Base-by-base conservation (phyloP, 2,888 invertebrate species). In the Laspeyria flexula region DNA sequence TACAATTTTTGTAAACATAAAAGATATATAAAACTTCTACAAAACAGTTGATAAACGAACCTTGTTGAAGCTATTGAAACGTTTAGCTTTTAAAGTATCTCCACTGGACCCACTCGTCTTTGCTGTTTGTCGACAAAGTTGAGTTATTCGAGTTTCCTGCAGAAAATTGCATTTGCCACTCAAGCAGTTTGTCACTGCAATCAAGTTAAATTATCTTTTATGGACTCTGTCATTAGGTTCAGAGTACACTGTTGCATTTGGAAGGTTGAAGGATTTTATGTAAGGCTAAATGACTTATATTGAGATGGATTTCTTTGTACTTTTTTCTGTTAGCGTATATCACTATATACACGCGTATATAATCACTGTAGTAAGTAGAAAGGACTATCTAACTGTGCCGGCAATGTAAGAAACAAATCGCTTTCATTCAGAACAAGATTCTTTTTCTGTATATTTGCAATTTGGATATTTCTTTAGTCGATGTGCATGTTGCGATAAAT, bases 121-220 rank as follows among this genome's bases (percentile, higher is more conserved):
- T 12, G 30, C 30, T 30, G 12, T 33, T 33, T 33, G 10, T 13
- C 30, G 30, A 7, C 0, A 27, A 27, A 30, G 30, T 30, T 30
- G 30, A 33, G 33, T 33, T 13, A 33, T 33, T 33, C 3, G 33
- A 33, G 9, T 9, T 33, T 33, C 15, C 33, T 9, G 15, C 6
- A 33, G 33, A 15, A 33, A 15, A 33, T 33, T 33, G 33, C 33
- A 33, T 33, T 33, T 33, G 33, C 33, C 12, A 30, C 12, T 30
- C 11, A 30, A 15, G 7, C 15, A 33, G 13, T 33, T 33, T 15
- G 15, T 33, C 33, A 13, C 6, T 15, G 15, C n/a, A 27, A 10
- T 27, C 27, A 30, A 11, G 15, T 15, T 33, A 33, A 15, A 15
- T 33, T 13, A 33, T 30, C 30, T 30, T 30, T 11, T 1, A 30